phyloP scores from a whole-genome alignment of 1,140 invertebrate genomes.

The Aphelenchoides avenae region DNA sequence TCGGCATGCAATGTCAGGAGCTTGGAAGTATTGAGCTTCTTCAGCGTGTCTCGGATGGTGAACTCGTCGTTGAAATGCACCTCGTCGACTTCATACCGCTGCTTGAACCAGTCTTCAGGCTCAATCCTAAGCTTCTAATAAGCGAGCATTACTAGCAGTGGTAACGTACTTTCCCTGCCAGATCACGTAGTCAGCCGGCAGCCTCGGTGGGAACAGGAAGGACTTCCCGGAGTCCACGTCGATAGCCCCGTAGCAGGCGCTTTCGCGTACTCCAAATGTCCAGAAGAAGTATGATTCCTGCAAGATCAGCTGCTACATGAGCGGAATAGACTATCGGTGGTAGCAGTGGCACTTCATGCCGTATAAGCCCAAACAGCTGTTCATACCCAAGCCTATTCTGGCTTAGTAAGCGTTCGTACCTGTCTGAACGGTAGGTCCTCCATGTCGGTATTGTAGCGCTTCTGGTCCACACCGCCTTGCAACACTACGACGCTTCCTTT shows the following conservation, averaged over 20 bases:
- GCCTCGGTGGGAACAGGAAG: constrained; percentile 42
- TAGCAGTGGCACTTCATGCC: too few relatives aligned
- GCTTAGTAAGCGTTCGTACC: too few relatives aligned
- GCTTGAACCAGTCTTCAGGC: constrained; percentile 44
- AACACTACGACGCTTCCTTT: constrained; percentile 32
- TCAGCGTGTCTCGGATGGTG: constrained; percentile 21
- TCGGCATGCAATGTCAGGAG: constrained; percentile 20
- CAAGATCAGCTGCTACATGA: too few relatives aligned
- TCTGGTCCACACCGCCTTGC: constrained; percentile 44
- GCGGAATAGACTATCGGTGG: too few relatives aligned
- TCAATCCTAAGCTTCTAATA: constrained; percentile 33
- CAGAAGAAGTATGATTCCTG: constrained; percentile 55
- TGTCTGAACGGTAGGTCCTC: constrained; percentile 53
- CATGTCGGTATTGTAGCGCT: constrained; percentile 47
- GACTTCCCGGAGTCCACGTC: constrained; percentile 41
- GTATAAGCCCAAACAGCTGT: too few relatives aligned
- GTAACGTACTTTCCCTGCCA: constrained; percentile 50
- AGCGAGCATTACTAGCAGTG: constrained; percentile 4
- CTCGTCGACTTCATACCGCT: constrained; percentile 47
- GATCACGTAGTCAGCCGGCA: constrained; percentile 39
- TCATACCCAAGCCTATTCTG: too few relatives aligned
- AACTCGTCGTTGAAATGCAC: constrained; percentile 37
- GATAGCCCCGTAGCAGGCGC: constrained; percentile 37
- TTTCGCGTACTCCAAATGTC: constrained; percentile 51
- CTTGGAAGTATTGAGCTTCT: too few relatives aligned